These are phyloP conservation scores for Baryphthengus martii DNA, from an alignment of 2,113 vertebrate genomes.

Conservation along the genomic window DNA sequence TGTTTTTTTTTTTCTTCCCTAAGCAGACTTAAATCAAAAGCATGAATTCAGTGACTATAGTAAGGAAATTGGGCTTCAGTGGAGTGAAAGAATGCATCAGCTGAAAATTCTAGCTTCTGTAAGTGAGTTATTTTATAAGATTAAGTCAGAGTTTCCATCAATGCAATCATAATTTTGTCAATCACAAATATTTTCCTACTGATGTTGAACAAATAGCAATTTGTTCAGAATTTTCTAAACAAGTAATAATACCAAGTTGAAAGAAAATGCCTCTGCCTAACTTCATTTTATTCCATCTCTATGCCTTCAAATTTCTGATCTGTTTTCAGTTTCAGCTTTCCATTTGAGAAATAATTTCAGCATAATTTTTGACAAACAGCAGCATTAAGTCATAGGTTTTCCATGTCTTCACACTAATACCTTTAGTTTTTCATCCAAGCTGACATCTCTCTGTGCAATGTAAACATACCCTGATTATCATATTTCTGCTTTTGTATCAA, in stretches of 20 bases:
- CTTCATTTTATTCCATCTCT: background rate
- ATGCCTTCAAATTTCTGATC: background rate
- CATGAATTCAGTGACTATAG: background rate
- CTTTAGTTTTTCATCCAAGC: background rate
- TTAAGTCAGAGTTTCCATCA: constrained; percentile 49
- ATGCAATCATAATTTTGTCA: background rate
- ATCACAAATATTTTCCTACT: constrained; percentile 48
- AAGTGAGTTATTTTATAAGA: background rate
- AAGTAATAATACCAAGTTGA: constrained; percentile 21
- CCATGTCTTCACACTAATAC: background rate
- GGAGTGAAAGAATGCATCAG: background rate
- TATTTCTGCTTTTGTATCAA: background rate
- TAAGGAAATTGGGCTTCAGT: background rate
- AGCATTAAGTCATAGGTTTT: background rate
- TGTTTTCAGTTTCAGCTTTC: background rate
- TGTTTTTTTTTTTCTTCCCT: background rate
- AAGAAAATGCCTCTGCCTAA: background rate
- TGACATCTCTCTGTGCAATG: background rate
- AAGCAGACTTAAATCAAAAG: background rate
- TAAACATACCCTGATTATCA: background rate
- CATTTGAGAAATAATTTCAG: background rate
- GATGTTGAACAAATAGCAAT: background rate
- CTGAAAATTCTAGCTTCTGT: background rate
- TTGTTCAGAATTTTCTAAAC: background rate
- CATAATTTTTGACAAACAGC: background rate